These are phyloP conservation scores for Hestina assimilis DNA, from an alignment of 1,140 invertebrate genomes.

Conservation along the genomic window DNA sequence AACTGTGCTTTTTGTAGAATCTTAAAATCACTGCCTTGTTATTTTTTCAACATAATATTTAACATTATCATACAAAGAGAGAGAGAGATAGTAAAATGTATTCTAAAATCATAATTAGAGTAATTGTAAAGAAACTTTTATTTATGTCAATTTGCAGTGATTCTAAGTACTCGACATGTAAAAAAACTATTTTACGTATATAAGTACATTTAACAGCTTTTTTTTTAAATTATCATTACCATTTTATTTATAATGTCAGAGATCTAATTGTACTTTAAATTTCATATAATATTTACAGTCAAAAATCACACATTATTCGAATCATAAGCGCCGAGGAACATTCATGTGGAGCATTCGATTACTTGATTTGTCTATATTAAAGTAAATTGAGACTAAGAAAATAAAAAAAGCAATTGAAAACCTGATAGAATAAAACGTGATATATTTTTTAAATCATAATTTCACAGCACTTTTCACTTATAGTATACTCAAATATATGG, in stretches of 20 bases:
- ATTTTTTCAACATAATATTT: neutral
- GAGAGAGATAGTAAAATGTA: neutral
- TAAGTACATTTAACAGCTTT: slow-evolving; percentile 26
- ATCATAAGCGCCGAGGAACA: slow-evolving; percentile 35
- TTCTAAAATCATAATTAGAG: no score
- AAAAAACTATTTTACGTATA: slow-evolving; percentile 22
- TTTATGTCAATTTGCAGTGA: neutral
- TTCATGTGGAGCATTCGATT: slow-evolving; percentile 4
- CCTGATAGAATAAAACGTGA: no score
- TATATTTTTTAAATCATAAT: no score
- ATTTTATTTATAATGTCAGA: slow-evolving; percentile 23
- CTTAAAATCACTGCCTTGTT: slow-evolving; percentile 13
- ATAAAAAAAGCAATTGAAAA: no score
- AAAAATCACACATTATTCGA: slow-evolving; percentile 24
- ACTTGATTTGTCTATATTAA: neutral
- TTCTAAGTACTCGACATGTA: neutral
- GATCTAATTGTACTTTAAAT: slow-evolving; percentile 51
- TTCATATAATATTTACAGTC: slow-evolving; percentile 27
- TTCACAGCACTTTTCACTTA: no score
- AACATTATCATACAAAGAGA: neutral
- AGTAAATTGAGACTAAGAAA: neutral
- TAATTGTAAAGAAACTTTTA: slow-evolving; percentile 3
- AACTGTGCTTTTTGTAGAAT: slow-evolving; percentile 21
- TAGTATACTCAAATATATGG: no score
- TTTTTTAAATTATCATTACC: slow-evolving; percentile 10